Conservation (phyloP, 2,888 invertebrate species). For the Teleiodes luculella region DNA sequence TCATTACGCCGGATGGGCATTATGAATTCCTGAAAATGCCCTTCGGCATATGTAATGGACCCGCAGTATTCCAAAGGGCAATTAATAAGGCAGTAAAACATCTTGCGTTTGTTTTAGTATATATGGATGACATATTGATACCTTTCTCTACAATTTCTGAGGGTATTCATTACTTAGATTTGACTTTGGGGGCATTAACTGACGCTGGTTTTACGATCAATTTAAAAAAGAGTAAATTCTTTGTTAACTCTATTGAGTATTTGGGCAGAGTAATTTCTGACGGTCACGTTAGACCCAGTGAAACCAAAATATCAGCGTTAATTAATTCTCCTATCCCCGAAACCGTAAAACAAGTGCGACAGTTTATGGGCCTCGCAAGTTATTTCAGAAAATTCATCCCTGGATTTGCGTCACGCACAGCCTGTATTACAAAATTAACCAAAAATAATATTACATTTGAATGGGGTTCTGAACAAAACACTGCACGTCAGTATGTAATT, state of each 20-base stretch:
- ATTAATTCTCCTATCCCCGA: conserved; percentile 20
- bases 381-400: conserved; percentile 34
- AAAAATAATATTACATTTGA: conserved; percentile 27
- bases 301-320: conserved; percentile 22
- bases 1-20: conserved; percentile 22
- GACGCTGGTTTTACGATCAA: conserved; percentile 21
- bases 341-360: conserved; percentile 24
- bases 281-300: conserved; percentile 26
- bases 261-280: conserved; percentile 23
- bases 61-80: conserved; percentile 24
- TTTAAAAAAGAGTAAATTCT: conserved; percentile 24
- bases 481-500: conserved; percentile 28
- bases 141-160: conserved; percentile 18
- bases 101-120: conserved; percentile 22
- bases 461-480: conserved; percentile 31
- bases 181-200: conserved; percentile 12
- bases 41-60: conserved; percentile 26
- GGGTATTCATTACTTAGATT: conserved; percentile 19
- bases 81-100: conserved; percentile 22
- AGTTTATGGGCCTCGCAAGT: conserved; percentile 29
- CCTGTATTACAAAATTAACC: conserved; percentile 30
- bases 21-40: conserved; percentile 27
- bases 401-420: conserved; percentile 25
- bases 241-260: conserved; percentile 24
- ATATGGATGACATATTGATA: conserved; percentile 25